Evolutionary conservation across 2,113 vertebrate species (phyloP).

Genomic region (Marcusenius ussheri): DNA sequence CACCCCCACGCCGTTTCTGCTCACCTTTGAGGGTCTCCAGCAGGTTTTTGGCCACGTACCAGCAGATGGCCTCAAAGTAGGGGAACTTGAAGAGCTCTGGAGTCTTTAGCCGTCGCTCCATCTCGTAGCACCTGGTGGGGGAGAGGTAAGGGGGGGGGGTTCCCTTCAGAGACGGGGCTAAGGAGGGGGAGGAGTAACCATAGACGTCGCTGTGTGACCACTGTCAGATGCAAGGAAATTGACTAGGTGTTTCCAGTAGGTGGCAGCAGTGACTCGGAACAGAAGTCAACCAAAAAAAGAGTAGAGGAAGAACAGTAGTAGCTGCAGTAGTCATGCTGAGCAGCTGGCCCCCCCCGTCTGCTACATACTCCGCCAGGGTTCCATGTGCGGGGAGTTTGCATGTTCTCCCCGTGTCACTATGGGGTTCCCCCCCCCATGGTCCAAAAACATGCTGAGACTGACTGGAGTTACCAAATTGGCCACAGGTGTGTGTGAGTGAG

Average conservation of each 20-base stretch:
- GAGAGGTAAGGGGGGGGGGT: not conserved
- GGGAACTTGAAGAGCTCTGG: constrained; percentile 98
- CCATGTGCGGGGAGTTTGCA: too few species aligned
- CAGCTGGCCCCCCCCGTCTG: too few species aligned
- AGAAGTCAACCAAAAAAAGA: not conserved
- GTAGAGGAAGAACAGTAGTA: not conserved
- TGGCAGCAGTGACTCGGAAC: not conserved
- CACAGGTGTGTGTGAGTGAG: too few species aligned
- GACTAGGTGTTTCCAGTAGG: not conserved
- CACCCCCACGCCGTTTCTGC: not conserved
- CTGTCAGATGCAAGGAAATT: not conserved
- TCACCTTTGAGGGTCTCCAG: constrained; percentile 94
- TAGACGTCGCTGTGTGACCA: not conserved
- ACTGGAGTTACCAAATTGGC: too few species aligned
- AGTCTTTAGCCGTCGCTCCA: constrained; percentile 96
- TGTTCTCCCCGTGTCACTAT: too few species aligned
- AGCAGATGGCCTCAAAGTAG: constrained; percentile 98
- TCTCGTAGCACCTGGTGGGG: constrained; percentile 85
- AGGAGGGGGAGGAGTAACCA: not conserved
- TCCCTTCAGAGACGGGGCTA: not conserved
- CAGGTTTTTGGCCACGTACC: constrained; percentile 97
- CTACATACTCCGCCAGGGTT: not conserved
- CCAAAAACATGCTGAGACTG: too few species aligned
- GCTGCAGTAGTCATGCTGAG: not conserved
- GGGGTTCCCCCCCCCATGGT: too few species aligned